Evolutionary conservation across 2,797 vertebrate genomes (phyloP), one percentile per base, ranked within the genome.

Genomic region (Hydrophis major): DNA sequence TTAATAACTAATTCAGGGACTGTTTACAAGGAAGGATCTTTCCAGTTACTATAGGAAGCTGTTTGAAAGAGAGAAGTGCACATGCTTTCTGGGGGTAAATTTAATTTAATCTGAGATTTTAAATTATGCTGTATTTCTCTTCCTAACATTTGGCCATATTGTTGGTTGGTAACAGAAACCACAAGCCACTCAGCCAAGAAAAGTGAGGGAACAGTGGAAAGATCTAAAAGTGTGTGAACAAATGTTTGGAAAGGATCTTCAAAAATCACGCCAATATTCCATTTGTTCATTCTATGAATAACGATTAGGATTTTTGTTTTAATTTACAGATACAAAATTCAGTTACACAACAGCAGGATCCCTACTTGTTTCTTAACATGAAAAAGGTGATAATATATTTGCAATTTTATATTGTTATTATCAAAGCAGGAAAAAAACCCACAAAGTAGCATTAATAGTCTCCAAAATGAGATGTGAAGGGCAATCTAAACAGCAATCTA

Each of bases 191-290:
- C 14, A 55, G n/a, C 93, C 56, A 92, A 86, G 89, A 93, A 90
- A 89, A 95, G 94, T 93, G 86, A 11, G 90, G 94, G 78, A 89
- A 86, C 57, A 86, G 42, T 92, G 74, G 90, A 93, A 91, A 91
- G 88, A 86, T n/a, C 61, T 55, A 86, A 13, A 89, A 86, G 47
- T 86, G 57, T 89, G 74, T 63, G 88, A 89, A 83, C 88, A 89
- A 92, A 92, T 94, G 66, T 93, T 93, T 91, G 89, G 91, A 90
- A 94, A 92, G 60, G 3, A 47, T n/a, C 59, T 93, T 92, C 83
- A 95, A 93, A 86, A 42, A 87, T 60, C 27, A 42, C 86, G 50
- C 56, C 61, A 55, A 3, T 88, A 18, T 66, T 96, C 78, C 89
- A 94, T 92, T 47, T 6, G 90, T 83, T 93, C 63, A 88, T 91